Conservation (phyloP, 2,113 vertebrate species). For the Himantopus leucocephalus region DNA sequence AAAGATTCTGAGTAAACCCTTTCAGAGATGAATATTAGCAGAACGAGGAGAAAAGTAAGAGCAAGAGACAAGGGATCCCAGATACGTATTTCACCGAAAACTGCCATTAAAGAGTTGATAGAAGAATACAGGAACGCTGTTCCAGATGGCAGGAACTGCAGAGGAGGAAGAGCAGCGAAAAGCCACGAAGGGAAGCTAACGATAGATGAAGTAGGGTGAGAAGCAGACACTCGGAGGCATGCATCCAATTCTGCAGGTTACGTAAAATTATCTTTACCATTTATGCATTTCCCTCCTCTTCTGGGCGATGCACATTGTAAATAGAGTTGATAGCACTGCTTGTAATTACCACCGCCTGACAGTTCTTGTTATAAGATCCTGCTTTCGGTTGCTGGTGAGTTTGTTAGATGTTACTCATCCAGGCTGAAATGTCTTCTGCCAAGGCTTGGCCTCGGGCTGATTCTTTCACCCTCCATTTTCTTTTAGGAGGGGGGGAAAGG, state of each 20-base stretch:
- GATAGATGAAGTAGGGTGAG: not conserved
- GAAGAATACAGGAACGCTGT: not conserved
- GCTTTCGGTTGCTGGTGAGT: not conserved
- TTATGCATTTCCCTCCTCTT: not conserved
- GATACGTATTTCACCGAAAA: not conserved
- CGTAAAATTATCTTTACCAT: not conserved
- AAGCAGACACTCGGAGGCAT: not conserved
- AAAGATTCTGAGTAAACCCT: not conserved
- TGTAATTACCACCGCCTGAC: not conserved
- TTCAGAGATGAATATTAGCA: not conserved
- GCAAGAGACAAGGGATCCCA: not conserved
- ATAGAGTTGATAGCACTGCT: not conserved
- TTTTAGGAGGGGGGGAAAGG: not conserved
- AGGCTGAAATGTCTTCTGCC: conserved; percentile 8
- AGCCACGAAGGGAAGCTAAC: not conserved
- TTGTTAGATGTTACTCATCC: conserved; percentile 27
- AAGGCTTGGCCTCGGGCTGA: not conserved
- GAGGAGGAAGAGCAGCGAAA: not conserved
- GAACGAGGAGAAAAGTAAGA: not conserved
- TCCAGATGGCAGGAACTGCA: conserved; percentile 13
- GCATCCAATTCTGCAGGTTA: conserved; percentile 19
- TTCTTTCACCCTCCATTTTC: conserved; percentile 35
- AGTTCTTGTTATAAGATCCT: not conserved
- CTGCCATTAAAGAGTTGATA: not conserved
- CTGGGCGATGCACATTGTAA: not conserved